phyloP scores from a whole-genome alignment of 37 sponge, comb jelly and placozoan species.

The Aplysina aerophoba region DNA sequence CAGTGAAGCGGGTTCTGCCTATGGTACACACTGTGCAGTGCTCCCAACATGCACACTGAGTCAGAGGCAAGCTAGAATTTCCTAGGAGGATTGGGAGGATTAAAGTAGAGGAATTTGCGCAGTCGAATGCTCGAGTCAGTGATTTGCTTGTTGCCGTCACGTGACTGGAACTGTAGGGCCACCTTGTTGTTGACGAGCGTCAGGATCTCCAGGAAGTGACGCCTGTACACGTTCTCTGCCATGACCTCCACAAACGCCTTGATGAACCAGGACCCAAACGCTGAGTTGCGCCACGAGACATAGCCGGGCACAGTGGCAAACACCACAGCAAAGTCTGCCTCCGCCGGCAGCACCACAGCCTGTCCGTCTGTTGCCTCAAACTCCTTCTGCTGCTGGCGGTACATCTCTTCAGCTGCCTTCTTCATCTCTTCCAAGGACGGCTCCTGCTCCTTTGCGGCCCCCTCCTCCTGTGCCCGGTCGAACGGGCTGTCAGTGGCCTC shows the following conservation, averaged over 20 bases:
- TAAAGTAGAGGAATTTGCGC: conserved; percentile 28
- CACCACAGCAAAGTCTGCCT: conserved; percentile 81
- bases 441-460: not conserved
- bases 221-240: conserved; percentile 41
- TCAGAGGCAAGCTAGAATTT: not conserved
- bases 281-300: conserved; percentile 89
- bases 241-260: conserved; percentile 76
- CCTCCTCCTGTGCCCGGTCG: not conserved
- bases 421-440: not conserved
- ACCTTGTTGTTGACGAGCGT: conserved; percentile 75
- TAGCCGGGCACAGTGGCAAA: conserved; percentile 91
- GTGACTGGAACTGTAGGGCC: conserved; percentile 73
- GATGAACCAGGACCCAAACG: conserved; percentile 88
- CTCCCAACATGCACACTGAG: too few species aligned
- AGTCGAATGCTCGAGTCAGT: conserved; percentile 8
- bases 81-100: not conserved
- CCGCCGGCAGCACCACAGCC: conserved; percentile 61
- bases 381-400: conserved; percentile 23
- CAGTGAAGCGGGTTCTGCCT: too few species aligned
- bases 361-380: conserved; percentile 56
- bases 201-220: conserved; percentile 72
- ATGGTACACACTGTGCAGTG: too few species aligned
- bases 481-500: conserved; percentile 54
- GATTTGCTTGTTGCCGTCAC: conserved; percentile 44
- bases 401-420: not conserved